Base-by-base conservation (phyloP, 2,113 vertebrate species). In the Pristiophorus japonicus region DNA sequence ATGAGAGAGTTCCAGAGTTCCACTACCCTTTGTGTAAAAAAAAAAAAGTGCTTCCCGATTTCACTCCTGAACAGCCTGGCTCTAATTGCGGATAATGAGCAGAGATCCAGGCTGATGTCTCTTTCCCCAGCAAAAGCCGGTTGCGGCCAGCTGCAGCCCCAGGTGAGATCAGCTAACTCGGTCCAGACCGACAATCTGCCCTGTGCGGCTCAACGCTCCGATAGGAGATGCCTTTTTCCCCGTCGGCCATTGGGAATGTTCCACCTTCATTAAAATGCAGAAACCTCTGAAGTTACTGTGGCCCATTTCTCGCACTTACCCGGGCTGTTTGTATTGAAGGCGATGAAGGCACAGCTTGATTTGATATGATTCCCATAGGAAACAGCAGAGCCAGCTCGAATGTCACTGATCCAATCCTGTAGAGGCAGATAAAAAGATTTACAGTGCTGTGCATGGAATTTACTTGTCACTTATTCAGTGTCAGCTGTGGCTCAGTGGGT, bases 331-430 rank as follows among this genome's bases (percentile, higher is more conserved):
- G 98, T 96, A 30, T 95, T 98, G 97, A 98, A 99, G 0, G 98
- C 98, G 0, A 99, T 97, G 95, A 98, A 97, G 95, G 91, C 96
- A 96, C 98, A 97, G 97, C 98, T 99, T 16, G 98, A 98, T 97
- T 98, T 98, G 96, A 99, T 98, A 0, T 98, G 98, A 97, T 97
- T 98, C 63, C 98, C 98, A 78, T 97, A 98, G 94, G 97, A 98
- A 0, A 97, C 3, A 22, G 97, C 7, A 51, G 98, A 97, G 92
- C 97, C 98, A 0, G 97, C 97, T 95, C 97, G 97, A 67, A 99
- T 96, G 59, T 97, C 97, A 95, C 96, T 96, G 63, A 99, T 98
- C 98, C 99, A 99, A 95, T 96, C 98, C 99, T 99, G 96, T 5
- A 95, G 96, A 55, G 38, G 96, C 95, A 95, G 0, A 51, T 5